Evolutionary conservation across 2,888 invertebrate species (phyloP), one percentile per base, ranked within the genome.

Genomic region (Ichneumoninae sp.): DNA sequence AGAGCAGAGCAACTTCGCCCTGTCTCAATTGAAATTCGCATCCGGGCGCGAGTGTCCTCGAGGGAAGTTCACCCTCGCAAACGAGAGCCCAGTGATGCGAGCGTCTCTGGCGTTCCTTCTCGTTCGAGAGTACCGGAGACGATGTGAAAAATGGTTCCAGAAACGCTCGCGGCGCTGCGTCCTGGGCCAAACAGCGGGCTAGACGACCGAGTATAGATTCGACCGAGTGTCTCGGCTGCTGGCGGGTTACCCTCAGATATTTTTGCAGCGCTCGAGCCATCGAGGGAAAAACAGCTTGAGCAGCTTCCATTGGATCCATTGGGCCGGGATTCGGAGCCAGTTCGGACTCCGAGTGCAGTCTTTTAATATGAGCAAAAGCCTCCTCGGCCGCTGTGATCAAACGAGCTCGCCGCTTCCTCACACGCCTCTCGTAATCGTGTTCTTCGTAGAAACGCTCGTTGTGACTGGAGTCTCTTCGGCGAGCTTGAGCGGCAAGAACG

Each of bases 371-470:
- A 13, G 99, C 98, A 94, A 99, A 99, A 0, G 99, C 99, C 92
- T 99, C 99, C 94, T 99, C 99, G 0, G 99, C 97, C 0, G 99
- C 98, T 0, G 98, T 97, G 78, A 99, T 96, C 57, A 99, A 95
- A 26, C 99, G 95, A 3, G 99, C 98, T 82, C 97, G 95, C 0
- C 99, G 95, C 94, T 99, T 99, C 91, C 98, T 96, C 80, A 99
- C 98, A 80, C 99, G 95, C 4, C 98, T 95, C 92, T 98, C 98
- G 90, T 98, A 98, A 94, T 99, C 99, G 91, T 98, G 98, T 94
- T 99, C 99, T 94, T 99, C 99, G 94, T 99, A 99, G 94, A 99
- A 99, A 50, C 98, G 95, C 94, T 99, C 99, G 94, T 99, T 99
- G 95, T 99, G 99, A 87, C 98, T 97, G 0, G 98, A 98, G 89